Conservation (phyloP, 2,113 vertebrate genomes). For the Rhynchomys soricoides region DNA sequence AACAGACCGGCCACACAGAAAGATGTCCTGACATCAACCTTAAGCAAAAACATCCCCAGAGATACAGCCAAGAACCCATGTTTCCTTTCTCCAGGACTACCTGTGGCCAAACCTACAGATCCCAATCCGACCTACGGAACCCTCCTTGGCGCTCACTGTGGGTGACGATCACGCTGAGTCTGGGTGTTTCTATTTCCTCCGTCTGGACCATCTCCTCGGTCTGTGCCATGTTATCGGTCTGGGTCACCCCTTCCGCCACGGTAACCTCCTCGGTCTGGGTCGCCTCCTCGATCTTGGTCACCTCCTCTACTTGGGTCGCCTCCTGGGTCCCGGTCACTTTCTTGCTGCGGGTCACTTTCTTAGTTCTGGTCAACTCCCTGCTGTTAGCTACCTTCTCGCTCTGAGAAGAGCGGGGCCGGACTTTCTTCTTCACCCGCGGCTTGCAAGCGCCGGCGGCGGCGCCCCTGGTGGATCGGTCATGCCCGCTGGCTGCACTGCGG, state of each 20-base stretch:
- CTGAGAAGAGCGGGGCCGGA: neutral
- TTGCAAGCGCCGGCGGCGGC: conserved; percentile 68
- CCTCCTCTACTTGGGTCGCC: neutral
- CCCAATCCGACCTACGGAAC: neutral
- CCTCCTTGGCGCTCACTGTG: conserved; percentile 66
- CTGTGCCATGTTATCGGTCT: neutral
- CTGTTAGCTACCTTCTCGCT: neutral
- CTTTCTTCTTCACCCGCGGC: conserved; percentile 76
- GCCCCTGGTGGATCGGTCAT: conserved; percentile 71
- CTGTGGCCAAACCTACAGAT: neutral
- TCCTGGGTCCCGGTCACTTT: neutral
- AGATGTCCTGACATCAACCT: neutral
- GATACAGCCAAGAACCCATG: neutral
- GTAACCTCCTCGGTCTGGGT: conserved; percentile 28
- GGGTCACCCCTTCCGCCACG: neutral
- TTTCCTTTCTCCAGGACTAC: neutral
- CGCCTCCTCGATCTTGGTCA: neutral
- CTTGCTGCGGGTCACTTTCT: neutral
- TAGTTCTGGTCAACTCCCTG: neutral
- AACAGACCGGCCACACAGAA: neutral
- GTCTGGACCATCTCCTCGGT: neutral
- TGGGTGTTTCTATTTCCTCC: conserved; percentile 49
- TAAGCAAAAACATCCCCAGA: neutral
- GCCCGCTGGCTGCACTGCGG: neutral
- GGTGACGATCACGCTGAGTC: conserved; percentile 70